Base-by-base conservation (phyloP, 2,888 invertebrate genomes). In the Chydorus sphaericus region DNA sequence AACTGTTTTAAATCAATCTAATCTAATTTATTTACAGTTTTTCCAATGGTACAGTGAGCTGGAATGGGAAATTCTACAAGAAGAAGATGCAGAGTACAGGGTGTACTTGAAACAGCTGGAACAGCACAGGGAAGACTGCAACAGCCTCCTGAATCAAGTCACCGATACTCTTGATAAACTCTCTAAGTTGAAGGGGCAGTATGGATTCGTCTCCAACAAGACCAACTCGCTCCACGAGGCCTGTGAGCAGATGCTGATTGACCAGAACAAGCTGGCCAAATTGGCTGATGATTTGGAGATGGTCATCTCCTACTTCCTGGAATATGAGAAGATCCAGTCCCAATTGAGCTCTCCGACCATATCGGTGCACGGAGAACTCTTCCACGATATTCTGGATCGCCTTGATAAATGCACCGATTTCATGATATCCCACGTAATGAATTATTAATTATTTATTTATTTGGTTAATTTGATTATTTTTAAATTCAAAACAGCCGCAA, bases 151-250 rank as follows among this genome's bases (percentile, higher is more conserved):
- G 11, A 66, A 74, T 55, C 79, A 82, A 70, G 82, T 88, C 57
- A 77, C 80, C 36, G 75, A 77, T 28, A 81, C 85, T 16, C 72
- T 90, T 65, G 74, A 78, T 23, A 82, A 85, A 61, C 74, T 94
- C 48, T 74, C 78, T 39, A 77, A 79, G 38, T 70, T 96, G 1
- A 78, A 82, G 39, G 77, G 79, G 54, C 84, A 91, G 64, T 93
- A 91, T 66, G 78, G 83, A 54, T 79, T 85, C 66, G 93, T 94
- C 0, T 87, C 92, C 0, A 82, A 84, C 58, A 94, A 93, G 73
- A 96, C 94, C 0, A 90, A 87, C 67, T 86, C 90, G 0, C 72
- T 96, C 4, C 92, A 96, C 67, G 81, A 80, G 58, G 87, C 89
- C 61, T 94, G 94, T 68, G 92, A 94, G 66, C 87, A 93, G 65